A percentile compares a stretch with the other conserved stretches of the same genome.
These are phyloP conservation scores for Pseudeuparius sepicola DNA, from an alignment of 2,888 invertebrate species.

Conservation along the genomic window DNA sequence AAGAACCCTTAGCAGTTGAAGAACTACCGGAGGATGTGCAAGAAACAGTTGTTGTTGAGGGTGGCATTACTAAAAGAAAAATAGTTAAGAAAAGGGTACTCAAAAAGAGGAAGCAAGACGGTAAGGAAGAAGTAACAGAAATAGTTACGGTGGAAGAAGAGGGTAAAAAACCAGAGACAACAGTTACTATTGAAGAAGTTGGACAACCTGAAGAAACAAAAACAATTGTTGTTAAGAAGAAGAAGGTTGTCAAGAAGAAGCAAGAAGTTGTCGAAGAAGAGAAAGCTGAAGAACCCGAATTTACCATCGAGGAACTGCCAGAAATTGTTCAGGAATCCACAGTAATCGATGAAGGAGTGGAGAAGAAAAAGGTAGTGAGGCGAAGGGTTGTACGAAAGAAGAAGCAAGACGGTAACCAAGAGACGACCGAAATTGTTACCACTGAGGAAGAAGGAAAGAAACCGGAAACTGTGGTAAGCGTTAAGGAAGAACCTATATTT, in stretches of 20 bases:
- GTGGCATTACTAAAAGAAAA: conserved; percentile 23
- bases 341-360: conserved; percentile 34
- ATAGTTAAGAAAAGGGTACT: conserved; percentile 33
- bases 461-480: conserved; percentile 19
- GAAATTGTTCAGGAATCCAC: conserved; percentile 23
- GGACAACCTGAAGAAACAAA: no score
- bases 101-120: conserved; percentile 38
- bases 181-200: no score
- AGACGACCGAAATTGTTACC: conserved; percentile 32
- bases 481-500: conserved; percentile 14
- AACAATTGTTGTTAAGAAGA: no score
- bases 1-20: conserved; percentile 23
- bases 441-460: conserved; percentile 28
- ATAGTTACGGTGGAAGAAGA: conserved; percentile 29
- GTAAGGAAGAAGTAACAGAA: conserved; percentile 34
- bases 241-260: no score
- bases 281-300: no score
- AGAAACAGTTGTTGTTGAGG: conserved; percentile 27
- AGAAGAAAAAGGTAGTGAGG: conserved; percentile 24
- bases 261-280: no score
- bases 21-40: conserved; percentile 26
- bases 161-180: no score
- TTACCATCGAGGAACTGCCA: conserved; percentile 27
- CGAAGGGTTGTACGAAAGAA: conserved; percentile 41
- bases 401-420: conserved; percentile 33